Conservation (phyloP, 2,113 vertebrate species). For the Picathartes gymnocephalus region DNA sequence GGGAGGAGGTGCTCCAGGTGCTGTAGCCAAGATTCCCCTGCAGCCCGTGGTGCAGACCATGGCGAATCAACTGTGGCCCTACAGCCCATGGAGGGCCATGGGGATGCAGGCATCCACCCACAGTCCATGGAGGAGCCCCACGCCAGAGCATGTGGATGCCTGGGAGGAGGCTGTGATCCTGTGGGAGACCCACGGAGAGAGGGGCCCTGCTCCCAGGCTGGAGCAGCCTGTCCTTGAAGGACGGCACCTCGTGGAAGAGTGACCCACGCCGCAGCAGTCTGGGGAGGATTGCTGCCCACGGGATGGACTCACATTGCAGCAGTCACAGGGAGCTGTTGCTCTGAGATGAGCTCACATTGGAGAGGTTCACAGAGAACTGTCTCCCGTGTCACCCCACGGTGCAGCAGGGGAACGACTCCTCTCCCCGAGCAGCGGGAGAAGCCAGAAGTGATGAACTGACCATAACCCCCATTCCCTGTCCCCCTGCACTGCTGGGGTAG, state of each 20-base stretch:
- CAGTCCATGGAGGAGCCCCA: background rate
- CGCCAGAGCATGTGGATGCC: background rate
- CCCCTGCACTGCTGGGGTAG: background rate
- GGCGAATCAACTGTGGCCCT: background rate
- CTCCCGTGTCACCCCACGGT: background rate
- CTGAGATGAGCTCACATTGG: fast-evolving
- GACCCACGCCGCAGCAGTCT: background rate
- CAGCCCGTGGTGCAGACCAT: background rate
- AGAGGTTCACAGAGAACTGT: background rate
- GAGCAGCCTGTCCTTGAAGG: background rate
- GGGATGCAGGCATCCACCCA: background rate
- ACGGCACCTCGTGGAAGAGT: background rate
- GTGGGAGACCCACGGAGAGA: background rate
- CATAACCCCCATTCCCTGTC: too few relatives aligned
- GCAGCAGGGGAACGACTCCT: background rate
- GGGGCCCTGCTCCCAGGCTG: background rate
- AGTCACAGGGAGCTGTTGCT: background rate
- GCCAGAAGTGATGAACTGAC: background rate
- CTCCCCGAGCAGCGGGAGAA: background rate
- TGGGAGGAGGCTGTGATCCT: background rate
- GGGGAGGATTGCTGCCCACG: background rate
- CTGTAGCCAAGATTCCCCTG: background rate
- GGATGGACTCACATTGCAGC: background rate
- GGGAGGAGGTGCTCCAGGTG: background rate
- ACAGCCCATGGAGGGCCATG: background rate